phyloP scores from a whole-genome alignment of 2,888 invertebrate species.

The Pachydiplax longipennis region DNA sequence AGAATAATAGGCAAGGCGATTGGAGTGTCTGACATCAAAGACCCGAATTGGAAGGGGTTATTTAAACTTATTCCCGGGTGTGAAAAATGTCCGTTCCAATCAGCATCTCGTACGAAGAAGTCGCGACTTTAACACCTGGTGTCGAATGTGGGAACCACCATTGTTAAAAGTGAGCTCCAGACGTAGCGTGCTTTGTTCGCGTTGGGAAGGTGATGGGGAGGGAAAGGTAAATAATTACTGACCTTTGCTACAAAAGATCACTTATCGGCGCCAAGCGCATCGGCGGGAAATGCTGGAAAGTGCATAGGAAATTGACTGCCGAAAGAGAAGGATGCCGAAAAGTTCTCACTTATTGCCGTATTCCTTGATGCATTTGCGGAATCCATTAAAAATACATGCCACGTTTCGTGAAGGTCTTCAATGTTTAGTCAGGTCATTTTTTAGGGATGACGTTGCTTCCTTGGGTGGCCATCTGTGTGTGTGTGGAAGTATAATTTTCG shows the following conservation, averaged over 20 bases:
- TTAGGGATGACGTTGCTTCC: no score
- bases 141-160: background rate
- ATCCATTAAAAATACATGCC: background rate
- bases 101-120: background rate
- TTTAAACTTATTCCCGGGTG: background rate
- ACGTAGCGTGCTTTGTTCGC: background rate
- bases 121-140: background rate
- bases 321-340: background rate
- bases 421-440: no score
- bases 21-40: conserved; percentile 15
- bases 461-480: no score
- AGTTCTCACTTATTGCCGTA: background rate
- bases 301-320: background rate
- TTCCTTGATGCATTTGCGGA: background rate
- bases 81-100: conserved; percentile 35
- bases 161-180: background rate
- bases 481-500: no score
- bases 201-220: background rate
- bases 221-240: conserved; percentile 30
- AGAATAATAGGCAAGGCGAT: background rate
- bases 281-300: background rate
- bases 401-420: no score
- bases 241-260: background rate
- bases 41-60: background rate
- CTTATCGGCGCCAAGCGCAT: background rate